Evolutionary conservation across 30 jellyfish, hydroid and myxozoan species (phyloP), one percentile per base, ranked within the genome.

Genomic region (Euphysa ruthae): DNA sequence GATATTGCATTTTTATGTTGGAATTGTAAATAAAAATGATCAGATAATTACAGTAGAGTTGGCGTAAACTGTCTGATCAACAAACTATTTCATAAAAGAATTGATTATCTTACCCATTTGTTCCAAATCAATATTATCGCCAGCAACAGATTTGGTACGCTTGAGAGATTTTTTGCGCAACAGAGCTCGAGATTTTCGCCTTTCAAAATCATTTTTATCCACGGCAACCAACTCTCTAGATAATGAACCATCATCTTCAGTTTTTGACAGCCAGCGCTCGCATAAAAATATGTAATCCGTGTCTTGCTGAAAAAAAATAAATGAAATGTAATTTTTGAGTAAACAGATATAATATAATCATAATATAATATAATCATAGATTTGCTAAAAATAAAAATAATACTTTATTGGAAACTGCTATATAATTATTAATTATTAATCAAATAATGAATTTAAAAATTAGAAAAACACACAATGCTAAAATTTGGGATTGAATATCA

Each of bases 211-310:
- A 25, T 54, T 58, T 50, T 65, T 58, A 43, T 78, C 91, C 2
- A 88, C 94, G 2, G 97, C 69, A 18, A 66, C 93, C 18, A 88
- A 91, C 26, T 88, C 97, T 10, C 97, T 93, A 68, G 93, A 65
- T 4, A 88, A 69, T 73, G 93, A 89, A 4, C 97, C 97, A 62
- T 88, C 97, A 71, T 80, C 97, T 69, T 88, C 97, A 23, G 84
- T 70, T 5, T 85, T 88, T 13, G 97, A 74, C 1, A 88, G 61
- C 97, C 97, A 88, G 13, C 97, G 93, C 22, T 60, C 61, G 69
- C 97, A 88, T 13, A 94, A 94, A 62, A 88, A 88, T 12, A 80
- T 35, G 66, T 49, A 68, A 18, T 78, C 69, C 15, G 35, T 5
- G 42, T 63, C 42, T 63, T 63, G 18, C 77, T 63, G 46, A 12